Evolutionary conservation across 2,797 vertebrate genomes (phyloP).

Genomic region (Pseudochirops corinnae): DNA sequence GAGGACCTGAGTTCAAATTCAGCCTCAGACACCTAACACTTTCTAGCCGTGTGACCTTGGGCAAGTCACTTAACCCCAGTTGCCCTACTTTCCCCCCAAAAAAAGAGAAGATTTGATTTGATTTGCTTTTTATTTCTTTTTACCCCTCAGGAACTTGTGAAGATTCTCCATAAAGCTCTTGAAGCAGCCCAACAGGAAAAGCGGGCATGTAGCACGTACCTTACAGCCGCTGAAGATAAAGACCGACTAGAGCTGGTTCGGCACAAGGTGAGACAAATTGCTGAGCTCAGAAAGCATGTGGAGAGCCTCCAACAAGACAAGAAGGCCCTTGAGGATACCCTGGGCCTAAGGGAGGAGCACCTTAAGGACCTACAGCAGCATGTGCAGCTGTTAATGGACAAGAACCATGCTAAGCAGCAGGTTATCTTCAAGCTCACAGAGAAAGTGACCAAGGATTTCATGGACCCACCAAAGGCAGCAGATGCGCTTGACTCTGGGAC

Average conservation of each 20-base stretch:
- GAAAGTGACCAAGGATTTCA: constrained; percentile 85
- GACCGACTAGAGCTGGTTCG: constrained; percentile 93
- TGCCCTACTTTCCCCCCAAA: too few species aligned
- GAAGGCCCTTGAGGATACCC: constrained; percentile 82
- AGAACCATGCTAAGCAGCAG: constrained; percentile 92
- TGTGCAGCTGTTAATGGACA: constrained; percentile 89
- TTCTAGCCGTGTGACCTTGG: too few species aligned
- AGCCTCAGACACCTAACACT: too few species aligned
- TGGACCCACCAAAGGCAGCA: constrained; percentile 53
- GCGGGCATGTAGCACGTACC: constrained; percentile 89
- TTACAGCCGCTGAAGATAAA: constrained; percentile 88
- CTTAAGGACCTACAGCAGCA: constrained; percentile 88
- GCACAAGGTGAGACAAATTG: constrained; percentile 91
- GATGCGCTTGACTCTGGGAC: constrained; percentile 77
- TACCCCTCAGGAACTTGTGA: constrained; percentile 91
- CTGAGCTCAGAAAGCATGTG: constrained; percentile 85
- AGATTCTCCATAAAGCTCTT: constrained; percentile 93
- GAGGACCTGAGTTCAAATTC: too few species aligned
- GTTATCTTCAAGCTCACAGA: constrained; percentile 92
- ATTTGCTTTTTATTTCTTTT: neutral
- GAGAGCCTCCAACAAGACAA: constrained; percentile 85
- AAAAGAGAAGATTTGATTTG: neutral
- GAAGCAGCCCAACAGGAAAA: constrained; percentile 95
- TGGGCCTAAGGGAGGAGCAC: constrained; percentile 85
- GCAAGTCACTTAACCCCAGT: too few species aligned